These are phyloP conservation scores for Amblyteles armatorius DNA, from an alignment of 2,888 invertebrate species.

Conservation along the genomic window DNA sequence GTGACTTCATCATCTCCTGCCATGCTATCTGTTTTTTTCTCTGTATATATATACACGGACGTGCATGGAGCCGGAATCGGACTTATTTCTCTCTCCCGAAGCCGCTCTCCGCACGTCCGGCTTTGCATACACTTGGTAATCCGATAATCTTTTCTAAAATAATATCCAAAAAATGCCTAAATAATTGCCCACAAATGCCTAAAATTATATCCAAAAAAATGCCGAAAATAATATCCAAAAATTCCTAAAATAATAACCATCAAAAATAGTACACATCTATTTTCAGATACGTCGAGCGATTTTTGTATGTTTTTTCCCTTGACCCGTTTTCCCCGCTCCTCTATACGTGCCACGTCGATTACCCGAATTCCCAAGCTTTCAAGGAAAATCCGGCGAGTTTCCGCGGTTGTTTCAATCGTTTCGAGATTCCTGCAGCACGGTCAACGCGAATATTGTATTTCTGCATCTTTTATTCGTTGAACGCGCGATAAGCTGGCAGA, in stretches of 20 bases:
- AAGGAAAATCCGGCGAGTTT: conserved; percentile 10
- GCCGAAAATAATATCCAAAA: background rate
- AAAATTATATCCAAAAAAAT: background rate
- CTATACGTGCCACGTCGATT: background rate
- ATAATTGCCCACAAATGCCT: too few relatives aligned
- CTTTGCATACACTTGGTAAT: background rate
- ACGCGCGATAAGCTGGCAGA: conserved; percentile 22
- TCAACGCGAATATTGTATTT: background rate
- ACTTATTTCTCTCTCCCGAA: background rate
- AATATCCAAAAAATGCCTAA: background rate
- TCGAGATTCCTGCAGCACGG: conserved; percentile 5
- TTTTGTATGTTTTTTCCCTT: background rate
- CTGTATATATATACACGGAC: background rate
- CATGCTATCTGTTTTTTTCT: background rate
- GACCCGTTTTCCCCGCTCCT: background rate
- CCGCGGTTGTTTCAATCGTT: conserved; percentile 26
- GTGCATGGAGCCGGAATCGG: background rate
- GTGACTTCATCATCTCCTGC: conserved; percentile 43
- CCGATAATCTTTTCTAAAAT: background rate
- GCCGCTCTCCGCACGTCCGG: background rate
- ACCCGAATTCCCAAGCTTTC: conserved; percentile 16
- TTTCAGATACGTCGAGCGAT: background rate
- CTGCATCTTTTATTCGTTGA: conserved; percentile 32
- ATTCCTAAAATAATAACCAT: too few relatives aligned
- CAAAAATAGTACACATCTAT: background rate